Evolutionary conservation across 2,113 vertebrate species (phyloP).

Genomic region (Diphyllodes magnificus): DNA sequence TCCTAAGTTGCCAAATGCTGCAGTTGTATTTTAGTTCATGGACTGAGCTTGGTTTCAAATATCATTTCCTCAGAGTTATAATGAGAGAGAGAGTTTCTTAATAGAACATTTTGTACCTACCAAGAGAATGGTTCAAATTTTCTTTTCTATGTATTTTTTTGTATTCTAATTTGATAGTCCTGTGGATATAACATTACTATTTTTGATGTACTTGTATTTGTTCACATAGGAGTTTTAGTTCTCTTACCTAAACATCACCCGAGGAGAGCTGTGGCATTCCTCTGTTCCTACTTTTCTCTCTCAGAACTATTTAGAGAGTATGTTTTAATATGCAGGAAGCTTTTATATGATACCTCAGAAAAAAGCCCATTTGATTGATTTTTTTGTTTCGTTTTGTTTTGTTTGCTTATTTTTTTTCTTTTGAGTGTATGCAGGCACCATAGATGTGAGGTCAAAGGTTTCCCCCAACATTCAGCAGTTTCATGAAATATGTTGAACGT

Average conservation of each 20-base stretch:
- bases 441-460: neutral
- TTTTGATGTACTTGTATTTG: neutral
- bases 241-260: neutral
- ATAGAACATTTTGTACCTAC: neutral
- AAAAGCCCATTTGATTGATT: neutral
- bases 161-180: neutral
- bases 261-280: neutral
- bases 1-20: constrained; percentile 6
- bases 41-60: constrained; percentile 10
- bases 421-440: neutral
- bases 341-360: neutral
- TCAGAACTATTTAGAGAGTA: neutral
- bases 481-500: neutral
- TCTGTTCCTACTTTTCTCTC: neutral
- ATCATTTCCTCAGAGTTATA: neutral
- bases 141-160: neutral
- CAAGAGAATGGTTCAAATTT: neutral
- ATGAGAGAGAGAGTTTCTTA: neutral
- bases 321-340: neutral
- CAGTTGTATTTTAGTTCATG: constrained; percentile 34
- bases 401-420: neutral
- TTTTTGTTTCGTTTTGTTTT: neutral
- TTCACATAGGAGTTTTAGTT: neutral
- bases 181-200: neutral
- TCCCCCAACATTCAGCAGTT: neutral